Base-by-base conservation (phyloP, 2,797 vertebrate species). In the Bovichtus diacanthus region DNA sequence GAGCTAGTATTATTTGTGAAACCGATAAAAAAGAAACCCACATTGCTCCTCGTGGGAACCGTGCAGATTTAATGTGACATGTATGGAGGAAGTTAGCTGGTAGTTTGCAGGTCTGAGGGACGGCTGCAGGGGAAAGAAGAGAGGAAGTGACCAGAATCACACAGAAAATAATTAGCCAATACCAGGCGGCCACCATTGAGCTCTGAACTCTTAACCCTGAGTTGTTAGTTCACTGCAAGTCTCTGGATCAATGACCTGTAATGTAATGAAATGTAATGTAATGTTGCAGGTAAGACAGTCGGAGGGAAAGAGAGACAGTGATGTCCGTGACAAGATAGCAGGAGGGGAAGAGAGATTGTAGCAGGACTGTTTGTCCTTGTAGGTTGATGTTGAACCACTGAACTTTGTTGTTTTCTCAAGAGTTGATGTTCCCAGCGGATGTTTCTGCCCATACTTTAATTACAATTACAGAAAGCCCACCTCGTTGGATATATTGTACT, bases 81-180 rank as follows among this genome's bases (percentile, higher is more conserved):
- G 13, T 39, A 3, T 47, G 9, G n/a, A 38, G 19, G 34, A 36
- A 0, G 59, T 61, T 9, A 9, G 44, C 43, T 56, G 59, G 25
- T 27, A 27, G 27, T 4, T 25, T 27, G 60, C 70, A 50, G 9
- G 53, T 7, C 38, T 70, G 61, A 72, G 62, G 46, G 63, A 46
- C 63, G 46, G 67, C 47, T 44, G 66, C n/a, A n/a, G 67, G 44
- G 6, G 43, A 46, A 34, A 10, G 27, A 36, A 23, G 61, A 66
- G 55, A 64, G 80, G 56, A 67, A 74, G 41, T 41, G 38, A 58
- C 43, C 23, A 27, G 58, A 79, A 47, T 59, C 51, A 51, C 49
- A 50, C 50, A 63, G 49, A 41, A 15, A 60, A 29, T 41, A 29
- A 25, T 56, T 25, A 55, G 59, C 51, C n/a, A n/a, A n/a, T n/a